Evolutionary conservation across 2,113 vertebrate genomes (phyloP).

Genomic region (Clarias macrocephalus): DNA sequence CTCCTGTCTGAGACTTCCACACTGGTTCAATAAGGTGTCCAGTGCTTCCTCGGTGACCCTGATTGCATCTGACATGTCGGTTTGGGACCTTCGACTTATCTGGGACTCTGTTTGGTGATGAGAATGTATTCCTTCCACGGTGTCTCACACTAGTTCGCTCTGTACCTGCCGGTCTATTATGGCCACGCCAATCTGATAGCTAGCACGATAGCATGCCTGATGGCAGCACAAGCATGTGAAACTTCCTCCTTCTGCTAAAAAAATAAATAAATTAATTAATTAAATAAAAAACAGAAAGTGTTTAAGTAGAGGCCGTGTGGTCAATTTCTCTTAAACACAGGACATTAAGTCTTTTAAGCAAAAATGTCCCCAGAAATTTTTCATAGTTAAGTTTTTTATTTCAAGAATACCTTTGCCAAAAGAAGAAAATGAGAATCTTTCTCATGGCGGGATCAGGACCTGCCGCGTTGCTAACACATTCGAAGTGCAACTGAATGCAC

Average conservation of each 20-base stretch:
- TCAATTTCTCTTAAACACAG: too few species aligned
- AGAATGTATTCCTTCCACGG: background rate
- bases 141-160: constrained; percentile 2
- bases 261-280: background rate
- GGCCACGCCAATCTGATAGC: constrained; percentile 1
- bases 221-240: background rate
- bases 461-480: too few species aligned
- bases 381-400: too few species aligned
- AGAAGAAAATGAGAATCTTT: too few species aligned
- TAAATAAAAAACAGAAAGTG: background rate
- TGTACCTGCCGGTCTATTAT: constrained; percentile 27
- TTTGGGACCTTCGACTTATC: constrained; percentile 30
- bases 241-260: background rate
- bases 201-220: background rate
- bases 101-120: constrained; percentile 7
- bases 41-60: constrained; percentile 26
- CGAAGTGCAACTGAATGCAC: too few species aligned
- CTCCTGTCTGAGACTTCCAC: background rate
- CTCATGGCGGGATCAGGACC: too few species aligned
- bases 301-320: background rate
- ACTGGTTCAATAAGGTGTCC: background rate
- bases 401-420: too few species aligned
- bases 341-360: too few species aligned
- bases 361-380: too few species aligned
- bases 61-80: constrained; percentile 35